A percentile compares a stretch with the other conserved stretches of the same genome.
phyloP scores from a whole-genome alignment of 2,888 invertebrate species.

The Embidobia sp. region DNA sequence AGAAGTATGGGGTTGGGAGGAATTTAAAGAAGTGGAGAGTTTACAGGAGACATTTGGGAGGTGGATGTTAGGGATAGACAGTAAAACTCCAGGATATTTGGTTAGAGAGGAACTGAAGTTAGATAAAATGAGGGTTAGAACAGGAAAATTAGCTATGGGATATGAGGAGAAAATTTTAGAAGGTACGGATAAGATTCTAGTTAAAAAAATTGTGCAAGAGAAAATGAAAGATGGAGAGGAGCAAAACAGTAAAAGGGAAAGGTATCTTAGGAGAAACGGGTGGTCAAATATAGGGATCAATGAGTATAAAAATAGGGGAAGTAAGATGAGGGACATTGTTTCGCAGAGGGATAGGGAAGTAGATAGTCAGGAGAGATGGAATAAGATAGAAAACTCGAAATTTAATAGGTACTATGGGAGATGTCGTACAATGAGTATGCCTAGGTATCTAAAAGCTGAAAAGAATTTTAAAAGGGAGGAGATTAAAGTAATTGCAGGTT shows the following conservation, averaged over 20 bases:
- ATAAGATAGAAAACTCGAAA: too few relatives aligned
- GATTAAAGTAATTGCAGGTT: too few relatives aligned
- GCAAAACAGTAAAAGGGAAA: background rate
- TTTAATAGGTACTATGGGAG: too few relatives aligned
- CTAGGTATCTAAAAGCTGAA: too few relatives aligned
- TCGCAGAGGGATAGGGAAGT: background rate
- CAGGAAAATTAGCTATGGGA: background rate
- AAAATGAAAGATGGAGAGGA: background rate
- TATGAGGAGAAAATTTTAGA: background rate
- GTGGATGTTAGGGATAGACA: conserved; percentile 2
- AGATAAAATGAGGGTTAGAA: background rate
- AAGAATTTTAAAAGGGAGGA: too few relatives aligned
- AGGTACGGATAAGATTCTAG: background rate
- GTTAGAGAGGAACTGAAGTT: conserved; percentile 6
- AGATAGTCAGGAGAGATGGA: conserved; percentile 1
- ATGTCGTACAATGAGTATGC: too few relatives aligned
- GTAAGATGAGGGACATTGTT: too few relatives aligned
- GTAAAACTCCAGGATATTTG: background rate
- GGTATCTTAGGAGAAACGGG: background rate
- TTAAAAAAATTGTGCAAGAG: background rate
- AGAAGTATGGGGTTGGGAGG: conserved; percentile 4
- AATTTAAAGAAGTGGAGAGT: conserved; percentile 6
- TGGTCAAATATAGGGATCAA: background rate
- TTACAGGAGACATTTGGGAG: conserved; percentile 6
- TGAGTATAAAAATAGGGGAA: too few relatives aligned